Percentiles rank a stretch among this genome's conserved stretches.
phyloP scores from a whole-genome alignment of 2,113 vertebrate genomes.

The Typhlomys cinereus region DNA sequence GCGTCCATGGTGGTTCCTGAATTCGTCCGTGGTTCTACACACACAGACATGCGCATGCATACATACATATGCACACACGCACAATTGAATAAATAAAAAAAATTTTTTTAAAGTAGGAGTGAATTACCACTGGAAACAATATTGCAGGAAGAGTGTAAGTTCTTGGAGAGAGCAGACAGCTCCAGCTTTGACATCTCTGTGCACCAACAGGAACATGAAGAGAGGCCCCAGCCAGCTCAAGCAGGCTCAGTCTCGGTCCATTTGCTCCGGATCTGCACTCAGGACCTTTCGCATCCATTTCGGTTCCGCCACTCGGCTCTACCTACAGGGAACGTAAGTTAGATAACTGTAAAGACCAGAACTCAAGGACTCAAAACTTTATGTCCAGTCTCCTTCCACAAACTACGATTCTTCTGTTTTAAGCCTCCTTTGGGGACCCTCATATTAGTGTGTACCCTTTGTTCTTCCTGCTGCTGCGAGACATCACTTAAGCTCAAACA shows the following conservation, averaged over 20 bases:
- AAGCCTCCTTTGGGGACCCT: neutral
- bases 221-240: neutral
- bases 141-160: neutral
- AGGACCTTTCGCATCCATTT: neutral
- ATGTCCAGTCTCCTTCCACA: neutral
- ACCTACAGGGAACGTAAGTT: neutral
- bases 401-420: neutral
- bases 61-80: too few relatives aligned
- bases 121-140: neutral
- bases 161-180: neutral
- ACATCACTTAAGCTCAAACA: too few relatives aligned
- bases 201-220: neutral
- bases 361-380: neutral
- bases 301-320: neutral
- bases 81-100: too few relatives aligned
- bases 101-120: neutral
- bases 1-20: too few relatives aligned
- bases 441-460: neutral
- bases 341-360: neutral
- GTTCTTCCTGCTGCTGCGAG: too few relatives aligned
- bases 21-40: too few relatives aligned
- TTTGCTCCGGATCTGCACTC: neutral
- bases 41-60: too few relatives aligned
- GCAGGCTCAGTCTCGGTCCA: neutral
- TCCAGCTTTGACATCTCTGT: neutral